phyloP scores from a whole-genome alignment of 2,797 vertebrate species.

The Enteromius treurensis region DNA sequence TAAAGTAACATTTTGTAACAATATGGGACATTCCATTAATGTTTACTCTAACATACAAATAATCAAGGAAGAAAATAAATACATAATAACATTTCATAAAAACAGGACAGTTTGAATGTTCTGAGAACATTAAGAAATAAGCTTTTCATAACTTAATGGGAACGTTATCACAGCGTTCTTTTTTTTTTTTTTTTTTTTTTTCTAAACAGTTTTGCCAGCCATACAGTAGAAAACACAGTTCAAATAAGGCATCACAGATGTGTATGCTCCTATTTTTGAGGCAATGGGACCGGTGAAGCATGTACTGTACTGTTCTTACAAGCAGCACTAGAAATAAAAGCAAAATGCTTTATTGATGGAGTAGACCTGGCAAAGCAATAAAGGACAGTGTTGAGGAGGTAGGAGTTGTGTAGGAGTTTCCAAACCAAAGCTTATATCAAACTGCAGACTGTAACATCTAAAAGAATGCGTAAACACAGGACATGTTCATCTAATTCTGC shows the following conservation, averaged over 20 bases:
- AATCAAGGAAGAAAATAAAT: not conserved
- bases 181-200: no score
- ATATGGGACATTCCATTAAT: not conserved
- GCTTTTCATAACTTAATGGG: not conserved
- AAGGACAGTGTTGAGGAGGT: constrained; percentile 52
- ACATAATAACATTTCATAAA: no score
- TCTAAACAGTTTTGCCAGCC: not conserved
- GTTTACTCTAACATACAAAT: not conserved
- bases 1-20: not conserved
- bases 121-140: not conserved
- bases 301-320: constrained; percentile 43
- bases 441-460: not conserved
- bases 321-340: constrained; percentile 56
- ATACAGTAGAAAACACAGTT: constrained; percentile 71
- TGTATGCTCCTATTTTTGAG: constrained; percentile 73
- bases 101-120: not conserved
- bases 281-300: constrained; percentile 42
- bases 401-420: constrained; percentile 60
- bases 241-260: constrained; percentile 72
- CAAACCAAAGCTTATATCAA: constrained; percentile 62
- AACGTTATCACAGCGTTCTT: not conserved
- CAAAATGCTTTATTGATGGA: constrained; percentile 47
- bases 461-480: not conserved
- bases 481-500: not conserved
- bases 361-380: constrained; percentile 45